phyloP scores from a whole-genome alignment of 1,140 invertebrate genomes.

The Zophobas atratus region DNA sequence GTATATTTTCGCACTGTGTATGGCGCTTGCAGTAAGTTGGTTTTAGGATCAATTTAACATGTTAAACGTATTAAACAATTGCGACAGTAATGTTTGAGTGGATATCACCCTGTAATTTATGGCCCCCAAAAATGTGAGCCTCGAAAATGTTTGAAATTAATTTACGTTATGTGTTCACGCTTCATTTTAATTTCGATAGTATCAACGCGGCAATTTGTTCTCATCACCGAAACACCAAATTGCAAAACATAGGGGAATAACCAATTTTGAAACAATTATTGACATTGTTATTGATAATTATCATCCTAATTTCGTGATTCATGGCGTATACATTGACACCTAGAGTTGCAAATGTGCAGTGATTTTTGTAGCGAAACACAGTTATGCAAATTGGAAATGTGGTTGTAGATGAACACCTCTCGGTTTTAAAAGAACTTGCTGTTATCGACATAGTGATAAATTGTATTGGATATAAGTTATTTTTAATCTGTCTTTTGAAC shows the following conservation, averaged over 20 bases:
- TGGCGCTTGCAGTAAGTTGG: no score
- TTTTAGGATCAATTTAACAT: no score
- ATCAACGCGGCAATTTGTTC: slow-evolving; percentile 36
- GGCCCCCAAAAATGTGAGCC: slow-evolving; percentile 6
- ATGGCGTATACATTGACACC: slow-evolving; percentile 6
- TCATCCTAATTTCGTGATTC: slow-evolving; percentile 21
- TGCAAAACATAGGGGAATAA: slow-evolving; percentile 9
- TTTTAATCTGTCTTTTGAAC: slow-evolving; percentile 59
- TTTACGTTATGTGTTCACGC: slow-evolving; percentile 15
- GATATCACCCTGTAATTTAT: background rate
- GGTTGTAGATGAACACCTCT: slow-evolving; percentile 10
- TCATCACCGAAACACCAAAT: slow-evolving; percentile 35
- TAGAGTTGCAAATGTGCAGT: background rate
- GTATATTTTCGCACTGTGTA: no score
- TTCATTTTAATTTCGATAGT: slow-evolving; percentile 35
- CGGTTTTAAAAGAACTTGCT: slow-evolving; percentile 49
- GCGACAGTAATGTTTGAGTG: background rate
- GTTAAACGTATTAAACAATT: no score
- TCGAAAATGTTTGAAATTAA: slow-evolving; percentile 16
- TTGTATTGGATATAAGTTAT: slow-evolving; percentile 60
- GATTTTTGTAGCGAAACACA: background rate
- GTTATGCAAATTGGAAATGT: slow-evolving; percentile 13
- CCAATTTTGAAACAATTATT: slow-evolving; percentile 35
- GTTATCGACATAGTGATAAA: slow-evolving; percentile 59
- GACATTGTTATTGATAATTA: slow-evolving; percentile 27